phyloP scores from a whole-genome alignment of 2,797 vertebrate genomes.

The Gymnopithys bicolor region DNA sequence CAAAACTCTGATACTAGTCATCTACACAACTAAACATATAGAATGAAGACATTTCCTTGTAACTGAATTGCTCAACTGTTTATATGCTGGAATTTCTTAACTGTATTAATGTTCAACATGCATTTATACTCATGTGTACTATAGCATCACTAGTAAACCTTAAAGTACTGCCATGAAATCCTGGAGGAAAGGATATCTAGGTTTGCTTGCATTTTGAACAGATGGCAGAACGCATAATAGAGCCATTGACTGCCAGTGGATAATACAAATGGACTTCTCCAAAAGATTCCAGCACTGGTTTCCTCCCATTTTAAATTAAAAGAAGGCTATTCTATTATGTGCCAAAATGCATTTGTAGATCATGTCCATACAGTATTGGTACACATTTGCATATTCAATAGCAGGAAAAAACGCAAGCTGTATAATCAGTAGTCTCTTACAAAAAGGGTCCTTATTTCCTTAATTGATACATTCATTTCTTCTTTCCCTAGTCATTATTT shows the following conservation, averaged over 20 bases:
- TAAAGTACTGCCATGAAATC: neutral
- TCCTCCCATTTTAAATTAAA: neutral
- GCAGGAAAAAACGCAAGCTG: neutral
- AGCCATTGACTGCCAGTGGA: neutral
- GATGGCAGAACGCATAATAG: neutral
- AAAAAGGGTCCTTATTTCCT: neutral
- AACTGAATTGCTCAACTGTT: neutral
- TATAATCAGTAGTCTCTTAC: neutral
- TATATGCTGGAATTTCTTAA: neutral
- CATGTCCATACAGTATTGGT: neutral
- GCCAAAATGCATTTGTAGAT: neutral
- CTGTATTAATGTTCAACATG: rapidly evolving
- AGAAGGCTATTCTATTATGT: neutral
- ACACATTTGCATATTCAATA: neutral
- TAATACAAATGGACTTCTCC: neutral
- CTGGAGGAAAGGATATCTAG: neutral
- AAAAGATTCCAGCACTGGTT: neutral
- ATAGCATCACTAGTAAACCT: neutral
- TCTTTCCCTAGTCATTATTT: neutral
- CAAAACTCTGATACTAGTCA: neutral
- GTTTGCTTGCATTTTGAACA: neutral
- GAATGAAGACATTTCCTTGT: neutral
- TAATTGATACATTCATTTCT: neutral
- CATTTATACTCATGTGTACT: rapidly evolving
- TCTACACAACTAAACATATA: neutral